Evolutionary conservation across 2,888 invertebrate genomes (phyloP).

Genomic region (Mantis religiosa): DNA sequence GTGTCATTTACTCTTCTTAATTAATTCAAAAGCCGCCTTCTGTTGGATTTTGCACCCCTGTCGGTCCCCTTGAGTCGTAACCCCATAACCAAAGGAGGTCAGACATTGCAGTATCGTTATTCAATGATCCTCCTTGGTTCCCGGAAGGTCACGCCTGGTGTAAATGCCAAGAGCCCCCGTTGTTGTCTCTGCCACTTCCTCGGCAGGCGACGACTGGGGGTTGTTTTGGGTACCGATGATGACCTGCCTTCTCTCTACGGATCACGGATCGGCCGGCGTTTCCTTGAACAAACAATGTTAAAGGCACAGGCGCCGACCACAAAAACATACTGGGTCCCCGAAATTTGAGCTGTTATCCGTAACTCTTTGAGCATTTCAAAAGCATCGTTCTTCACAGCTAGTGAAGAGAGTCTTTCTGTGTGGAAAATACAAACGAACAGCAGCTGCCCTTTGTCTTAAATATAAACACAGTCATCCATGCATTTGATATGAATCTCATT

Average conservation of each 20-base stretch:
- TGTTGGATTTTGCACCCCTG: not conserved
- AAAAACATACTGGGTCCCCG: not conserved
- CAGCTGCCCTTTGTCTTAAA: not conserved
- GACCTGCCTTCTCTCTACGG: not conserved
- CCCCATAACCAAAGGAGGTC: not conserved
- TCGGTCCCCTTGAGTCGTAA: not conserved
- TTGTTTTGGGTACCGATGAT: not conserved
- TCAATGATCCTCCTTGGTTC: not conserved
- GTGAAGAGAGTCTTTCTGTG: not conserved
- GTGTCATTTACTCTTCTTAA: too few species aligned
- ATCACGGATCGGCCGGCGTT: not conserved
- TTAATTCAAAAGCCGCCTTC: too few species aligned
- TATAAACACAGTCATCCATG: too few species aligned
- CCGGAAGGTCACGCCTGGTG: not conserved
- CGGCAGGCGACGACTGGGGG: not conserved
- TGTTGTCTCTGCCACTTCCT: constrained; percentile 1
- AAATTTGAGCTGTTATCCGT: not conserved
- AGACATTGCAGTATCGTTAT: constrained; percentile 3
- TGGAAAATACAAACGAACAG: not conserved
- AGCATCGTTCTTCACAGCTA: not conserved
- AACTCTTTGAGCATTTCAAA: not conserved
- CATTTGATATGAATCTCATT: too few species aligned
- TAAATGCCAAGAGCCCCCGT: not conserved
- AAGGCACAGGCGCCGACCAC: not conserved
- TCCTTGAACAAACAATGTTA: not conserved